Percentiles rank a stretch among this genome's conserved stretches.
These are phyloP conservation scores for Deroplatys truncata DNA, from an alignment of 2,888 invertebrate species.

Conservation along the genomic window DNA sequence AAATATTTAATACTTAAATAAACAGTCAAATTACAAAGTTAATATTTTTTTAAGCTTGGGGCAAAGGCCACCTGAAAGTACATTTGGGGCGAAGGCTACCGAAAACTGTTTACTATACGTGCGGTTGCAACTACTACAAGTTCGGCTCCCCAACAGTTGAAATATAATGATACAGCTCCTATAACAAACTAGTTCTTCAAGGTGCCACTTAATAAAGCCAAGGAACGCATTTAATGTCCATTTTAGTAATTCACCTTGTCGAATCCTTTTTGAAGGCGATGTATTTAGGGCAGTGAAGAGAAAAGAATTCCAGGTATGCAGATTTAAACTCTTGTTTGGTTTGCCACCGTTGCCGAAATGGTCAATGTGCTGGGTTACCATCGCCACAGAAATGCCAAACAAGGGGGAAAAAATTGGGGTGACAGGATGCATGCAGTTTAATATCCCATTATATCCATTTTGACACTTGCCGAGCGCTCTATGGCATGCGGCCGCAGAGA, in stretches of 20 bases:
- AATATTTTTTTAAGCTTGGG: too few relatives aligned
- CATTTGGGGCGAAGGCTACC: too few relatives aligned
- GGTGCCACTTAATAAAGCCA: too few relatives aligned
- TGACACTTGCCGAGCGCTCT: conserved; percentile 7
- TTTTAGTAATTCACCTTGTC: neutral
- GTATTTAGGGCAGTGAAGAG: neutral
- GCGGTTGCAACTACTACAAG: too few relatives aligned
- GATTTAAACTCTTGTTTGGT: neutral
- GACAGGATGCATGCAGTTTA: neutral
- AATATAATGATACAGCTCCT: too few relatives aligned
- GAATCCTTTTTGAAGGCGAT: neutral
- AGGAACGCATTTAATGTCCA: too few relatives aligned
- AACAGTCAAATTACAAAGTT: too few relatives aligned
- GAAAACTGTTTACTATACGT: too few relatives aligned
- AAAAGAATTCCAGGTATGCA: neutral
- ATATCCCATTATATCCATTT: conserved; percentile 16
- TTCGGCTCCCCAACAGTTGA: too few relatives aligned
- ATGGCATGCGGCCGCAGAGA: neutral
- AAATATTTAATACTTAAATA: too few relatives aligned
- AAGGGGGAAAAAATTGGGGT: neutral
- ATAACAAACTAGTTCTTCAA: too few relatives aligned
- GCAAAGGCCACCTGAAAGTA: too few relatives aligned
- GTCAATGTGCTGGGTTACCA: neutral
- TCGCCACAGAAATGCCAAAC: neutral
- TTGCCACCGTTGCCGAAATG: neutral